Evolutionary conservation across 1,140 invertebrate species (phyloP).

Genomic region (Papilio polytes): DNA sequence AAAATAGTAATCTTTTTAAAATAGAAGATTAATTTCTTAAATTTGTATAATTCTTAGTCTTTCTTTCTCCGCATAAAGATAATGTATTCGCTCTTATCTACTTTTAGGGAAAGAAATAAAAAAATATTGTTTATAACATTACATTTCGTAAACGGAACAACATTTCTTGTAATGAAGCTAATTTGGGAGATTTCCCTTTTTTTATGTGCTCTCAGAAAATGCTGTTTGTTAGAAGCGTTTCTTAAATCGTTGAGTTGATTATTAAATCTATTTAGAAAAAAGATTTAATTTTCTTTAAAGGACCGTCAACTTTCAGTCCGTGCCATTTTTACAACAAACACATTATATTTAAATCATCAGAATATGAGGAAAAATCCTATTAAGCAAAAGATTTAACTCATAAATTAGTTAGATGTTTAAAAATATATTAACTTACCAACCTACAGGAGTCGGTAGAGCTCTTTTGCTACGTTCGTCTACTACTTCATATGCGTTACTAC

Average conservation of each 20-base stretch:
- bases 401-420: no score
- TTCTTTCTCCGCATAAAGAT: not conserved
- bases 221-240: not conserved
- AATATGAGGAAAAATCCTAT: no score
- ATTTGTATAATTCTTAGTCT: no score
- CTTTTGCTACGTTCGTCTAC: no score
- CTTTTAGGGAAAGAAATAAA: not conserved
- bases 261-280: not conserved
- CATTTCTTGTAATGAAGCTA: conserved; percentile 9
- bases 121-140: not conserved
- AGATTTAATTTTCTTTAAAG: not conserved
- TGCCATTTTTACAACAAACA: no score
- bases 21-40: no score
- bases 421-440: no score
- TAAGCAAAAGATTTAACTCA: no score
- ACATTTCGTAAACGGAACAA: not conserved
- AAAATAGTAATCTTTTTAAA: no score
- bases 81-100: not conserved
- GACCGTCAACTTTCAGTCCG: not conserved
- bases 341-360: no score
- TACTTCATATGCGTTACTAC: no score
- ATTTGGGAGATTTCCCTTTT: not conserved
- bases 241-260: not conserved
- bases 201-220: not conserved
- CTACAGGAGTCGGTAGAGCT: no score